phyloP scores from a whole-genome alignment of 1,140 invertebrate genomes.

The Aplysia californica region DNA sequence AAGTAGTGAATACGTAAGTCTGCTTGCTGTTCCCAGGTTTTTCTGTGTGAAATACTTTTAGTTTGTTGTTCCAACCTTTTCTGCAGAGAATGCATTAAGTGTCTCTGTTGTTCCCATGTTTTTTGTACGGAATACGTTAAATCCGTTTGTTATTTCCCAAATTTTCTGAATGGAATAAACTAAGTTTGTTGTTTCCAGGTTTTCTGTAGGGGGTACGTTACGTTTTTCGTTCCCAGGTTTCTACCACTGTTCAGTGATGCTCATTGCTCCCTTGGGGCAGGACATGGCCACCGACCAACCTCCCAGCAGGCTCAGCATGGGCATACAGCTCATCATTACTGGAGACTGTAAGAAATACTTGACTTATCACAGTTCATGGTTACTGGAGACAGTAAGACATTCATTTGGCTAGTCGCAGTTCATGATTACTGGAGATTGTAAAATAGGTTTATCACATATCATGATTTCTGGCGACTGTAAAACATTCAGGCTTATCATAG shows the following conservation, averaged over 20 bases:
- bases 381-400: neutral
- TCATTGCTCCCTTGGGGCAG: constrained; percentile 30
- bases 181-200: no score
- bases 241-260: constrained; percentile 48
- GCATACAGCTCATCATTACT: constrained; percentile 40
- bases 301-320: constrained; percentile 42
- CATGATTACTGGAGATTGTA: no score
- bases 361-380: neutral
- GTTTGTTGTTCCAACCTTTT: no score
- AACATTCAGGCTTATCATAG: neutral
- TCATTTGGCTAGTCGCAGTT: neutral
- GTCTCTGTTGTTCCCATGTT: no score
- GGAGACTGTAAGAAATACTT: constrained; percentile 41
- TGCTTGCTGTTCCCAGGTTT: no score
- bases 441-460: neutral
- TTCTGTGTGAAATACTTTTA: no score
- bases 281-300: constrained; percentile 29
- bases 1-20: no score
- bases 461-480: neutral
- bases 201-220: no score
- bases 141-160: no score
- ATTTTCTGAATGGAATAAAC: no score
- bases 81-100: no score
- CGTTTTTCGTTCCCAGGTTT: neutral
- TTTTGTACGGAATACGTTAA: no score